Evolutionary conservation across 1,140 invertebrate species (phyloP).

Genomic region (Pantala flavescens): DNA sequence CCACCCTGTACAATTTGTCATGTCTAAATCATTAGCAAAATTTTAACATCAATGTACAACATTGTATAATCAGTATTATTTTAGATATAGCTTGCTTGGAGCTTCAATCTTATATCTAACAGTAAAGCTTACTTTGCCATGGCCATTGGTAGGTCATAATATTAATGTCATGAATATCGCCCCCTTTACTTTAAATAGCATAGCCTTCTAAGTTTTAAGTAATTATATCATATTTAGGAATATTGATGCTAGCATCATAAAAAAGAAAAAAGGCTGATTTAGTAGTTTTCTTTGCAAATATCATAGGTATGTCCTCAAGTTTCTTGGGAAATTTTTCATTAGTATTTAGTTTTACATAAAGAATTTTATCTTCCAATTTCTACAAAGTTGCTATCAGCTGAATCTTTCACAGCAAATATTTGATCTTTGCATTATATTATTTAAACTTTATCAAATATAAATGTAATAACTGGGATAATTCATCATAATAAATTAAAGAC

Average conservation of each 20-base stretch:
- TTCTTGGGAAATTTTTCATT: too few species aligned
- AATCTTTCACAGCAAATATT: too few species aligned
- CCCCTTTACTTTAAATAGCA: background rate
- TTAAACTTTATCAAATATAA: background rate
- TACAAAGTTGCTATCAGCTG: too few species aligned
- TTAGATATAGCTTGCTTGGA: background rate
- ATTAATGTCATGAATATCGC: background rate
- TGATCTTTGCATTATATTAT: too few species aligned
- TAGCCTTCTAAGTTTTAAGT: background rate
- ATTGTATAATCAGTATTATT: background rate
- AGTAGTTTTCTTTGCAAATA: too few species aligned
- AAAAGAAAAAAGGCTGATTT: too few species aligned
- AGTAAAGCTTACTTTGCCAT: background rate
- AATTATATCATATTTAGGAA: background rate
- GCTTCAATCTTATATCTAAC: background rate
- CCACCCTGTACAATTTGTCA: conserved; percentile 4
- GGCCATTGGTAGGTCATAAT: background rate
- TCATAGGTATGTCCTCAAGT: too few species aligned
- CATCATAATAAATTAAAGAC: background rate
- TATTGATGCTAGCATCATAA: too few species aligned
- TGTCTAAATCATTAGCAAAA: background rate
- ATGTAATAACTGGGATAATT: background rate
- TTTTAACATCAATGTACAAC: background rate
- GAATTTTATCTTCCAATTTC: too few species aligned
- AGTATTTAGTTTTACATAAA: too few species aligned